Evolutionary conservation across 2,888 invertebrate species (phyloP), one percentile per base, ranked within the genome.

Genomic region (Melitaea athalia): DNA sequence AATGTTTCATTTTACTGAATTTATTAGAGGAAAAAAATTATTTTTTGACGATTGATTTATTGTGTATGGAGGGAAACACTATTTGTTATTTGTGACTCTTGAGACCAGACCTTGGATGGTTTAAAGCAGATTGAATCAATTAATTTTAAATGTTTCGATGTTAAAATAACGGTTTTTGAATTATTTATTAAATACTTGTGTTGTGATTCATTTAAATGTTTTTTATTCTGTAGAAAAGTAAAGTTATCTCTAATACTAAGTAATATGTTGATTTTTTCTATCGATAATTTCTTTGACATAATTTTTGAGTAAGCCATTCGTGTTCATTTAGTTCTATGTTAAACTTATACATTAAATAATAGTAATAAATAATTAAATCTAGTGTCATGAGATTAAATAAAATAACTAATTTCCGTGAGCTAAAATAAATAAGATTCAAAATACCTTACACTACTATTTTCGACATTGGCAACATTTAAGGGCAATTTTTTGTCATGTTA

Each of bases 331-430:
- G 4, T n/a, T 47, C 8, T 38, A 38, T 0, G 5, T 38, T 38
- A 5, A 7, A 38, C 38, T 38, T 38, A 38, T 8, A 38, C 8
- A 38, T 38, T 38, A 38, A 47, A 4, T 31, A 31, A 24, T 15
- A 45, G 14, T 31, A 59, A 33, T 52, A 38, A 59, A 45, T 50
- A 64, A 63, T 45, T 65, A 59, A 33, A 59, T 2, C 61, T 67
- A 67, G n/a, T 57, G 57, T 70, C 57, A 70, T 69, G 66, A 42
- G 55, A 11, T 63, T 64, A 11, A 43, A 59, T 59, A 60, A 60
- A 60, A 63, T 52, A 45, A 61, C 12, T 5, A 24, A 64, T 14
- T 52, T 53, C 8, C 31, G 42, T 49, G 47, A 62, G 3, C 31
- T 42, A 12, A 33, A 59, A 50, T 52, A 49, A 49, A 49, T 61